Evolutionary conservation across 2,888 invertebrate genomes (phyloP), one percentile per base, ranked within the genome.

Genomic region (Paralinhomoeus sp.): DNA sequence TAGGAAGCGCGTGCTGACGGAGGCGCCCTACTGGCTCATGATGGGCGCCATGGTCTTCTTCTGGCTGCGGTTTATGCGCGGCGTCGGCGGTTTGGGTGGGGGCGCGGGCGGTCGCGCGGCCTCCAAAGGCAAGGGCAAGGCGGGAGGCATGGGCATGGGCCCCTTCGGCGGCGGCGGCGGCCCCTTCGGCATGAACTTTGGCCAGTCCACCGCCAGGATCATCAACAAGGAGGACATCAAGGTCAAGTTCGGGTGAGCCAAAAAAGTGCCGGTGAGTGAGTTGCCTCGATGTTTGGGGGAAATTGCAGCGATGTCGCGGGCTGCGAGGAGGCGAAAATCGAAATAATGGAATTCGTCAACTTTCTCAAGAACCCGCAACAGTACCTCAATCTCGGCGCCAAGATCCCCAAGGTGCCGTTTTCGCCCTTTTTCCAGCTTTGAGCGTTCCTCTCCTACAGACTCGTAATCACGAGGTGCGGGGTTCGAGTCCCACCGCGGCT

Each of bases 311-410:
- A 99, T 70, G 97, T 99, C 0, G 97, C 97, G 53, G 97, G 97
- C 22, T 97, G 97, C 65, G 97, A 99, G 67, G 97, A 99, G 68
- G 97, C 97, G 1, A 99, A 99, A 70, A 77, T 93, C 52, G 97
- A 99, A 72, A 99, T 97, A 51, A 91, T 97, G 91, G 97, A 99
- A 63, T 99, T 99, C 71, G 97, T 99, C 0, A 97, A 99, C 67
- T 99, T 97, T 60, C 67, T 99, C 36, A 97, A 93, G 65, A 91
- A 97, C 69, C 93, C 97, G 1, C 82, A 89, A 57, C 91, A 93
- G 60, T 97, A 99, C 62, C 78, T 83, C 53, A 84, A 91, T 56
- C 73, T 99, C 44, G 97, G 97, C 44, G 97, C 93, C 2, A 97
- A 93, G 66, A 93, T 99, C 58, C 97, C 97, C 0, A 93, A 91